Evolutionary conservation across 2,888 invertebrate genomes (phyloP).

Genomic region (Limnephilus rhombicus): DNA sequence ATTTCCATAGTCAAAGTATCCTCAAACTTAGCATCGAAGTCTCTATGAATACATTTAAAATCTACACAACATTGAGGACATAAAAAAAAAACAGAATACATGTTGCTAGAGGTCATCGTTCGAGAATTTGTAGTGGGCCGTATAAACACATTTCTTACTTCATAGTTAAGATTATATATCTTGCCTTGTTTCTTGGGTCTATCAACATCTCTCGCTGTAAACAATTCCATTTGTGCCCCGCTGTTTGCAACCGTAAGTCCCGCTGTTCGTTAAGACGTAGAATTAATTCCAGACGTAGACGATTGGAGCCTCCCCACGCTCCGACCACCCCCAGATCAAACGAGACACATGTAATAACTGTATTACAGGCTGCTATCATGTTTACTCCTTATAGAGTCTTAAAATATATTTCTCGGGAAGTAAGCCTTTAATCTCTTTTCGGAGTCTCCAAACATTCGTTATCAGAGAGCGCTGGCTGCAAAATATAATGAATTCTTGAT

Average conservation of each 20-base stretch:
- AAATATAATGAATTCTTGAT: not conserved
- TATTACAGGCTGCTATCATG: conserved; percentile 18
- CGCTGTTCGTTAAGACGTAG: conserved; percentile 32
- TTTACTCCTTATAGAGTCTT: conserved; percentile 2
- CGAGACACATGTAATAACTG: conserved; percentile 26
- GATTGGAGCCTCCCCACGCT: not conserved
- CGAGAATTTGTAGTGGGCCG: no score
- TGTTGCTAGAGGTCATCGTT: no score
- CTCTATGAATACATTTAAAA: no score
- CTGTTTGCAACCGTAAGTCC: conserved; percentile 20
- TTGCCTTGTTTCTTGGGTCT: not conserved
- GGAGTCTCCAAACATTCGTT: conserved; percentile 3
- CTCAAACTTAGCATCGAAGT: no score
- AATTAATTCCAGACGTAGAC: conserved; percentile 38
- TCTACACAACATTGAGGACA: no score
- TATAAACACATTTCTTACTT: no score
- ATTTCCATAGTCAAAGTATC: no score
- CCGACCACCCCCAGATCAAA: not conserved
- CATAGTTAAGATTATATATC: no score
- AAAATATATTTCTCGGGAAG: conserved; percentile 7
- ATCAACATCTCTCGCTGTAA: not conserved
- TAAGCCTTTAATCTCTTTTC: not conserved
- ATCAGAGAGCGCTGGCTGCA: not conserved
- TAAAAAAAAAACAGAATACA: no score
- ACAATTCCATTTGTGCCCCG: not conserved